Conservation (phyloP, 92 coral and sea anemone species). For the Scolanthus callimorphus region DNA sequence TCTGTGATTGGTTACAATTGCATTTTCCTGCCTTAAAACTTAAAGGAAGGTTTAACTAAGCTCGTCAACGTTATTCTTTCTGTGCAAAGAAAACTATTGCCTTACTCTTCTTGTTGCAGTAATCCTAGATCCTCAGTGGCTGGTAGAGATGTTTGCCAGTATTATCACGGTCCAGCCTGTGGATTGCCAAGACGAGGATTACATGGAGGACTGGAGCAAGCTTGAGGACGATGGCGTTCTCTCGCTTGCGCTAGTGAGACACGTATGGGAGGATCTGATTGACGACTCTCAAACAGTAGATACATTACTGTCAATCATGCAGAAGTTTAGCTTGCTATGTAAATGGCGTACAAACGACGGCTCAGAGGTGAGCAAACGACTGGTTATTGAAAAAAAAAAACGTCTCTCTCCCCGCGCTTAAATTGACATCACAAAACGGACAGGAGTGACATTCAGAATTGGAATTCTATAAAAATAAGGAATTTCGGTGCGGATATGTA, state of each 20-base stretch:
- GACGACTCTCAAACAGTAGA: neutral
- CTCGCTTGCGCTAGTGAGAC: neutral
- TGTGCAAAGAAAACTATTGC: no score
- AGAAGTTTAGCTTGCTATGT: neutral
- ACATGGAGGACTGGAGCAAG: constrained; percentile 8
- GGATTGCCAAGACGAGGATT: constrained; percentile 1
- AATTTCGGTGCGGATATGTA: no score
- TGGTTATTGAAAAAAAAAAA: no score
- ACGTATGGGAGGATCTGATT: constrained; percentile 21
- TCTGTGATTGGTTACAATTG: no score
- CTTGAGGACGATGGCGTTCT: constrained; percentile 39
- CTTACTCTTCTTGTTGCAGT: constrained; percentile 3
- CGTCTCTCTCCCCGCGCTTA: no score
- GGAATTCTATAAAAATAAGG: no score
- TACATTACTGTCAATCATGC: neutral
- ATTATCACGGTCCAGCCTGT: constrained; percentile 45
- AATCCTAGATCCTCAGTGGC: constrained; percentile 55
- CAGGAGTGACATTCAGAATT: no score
- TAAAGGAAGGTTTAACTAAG: no score
- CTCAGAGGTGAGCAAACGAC: no score
- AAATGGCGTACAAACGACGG: neutral
- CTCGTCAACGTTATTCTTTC: no score
- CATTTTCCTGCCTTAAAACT: no score
- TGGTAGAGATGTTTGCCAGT: constrained; percentile 41
- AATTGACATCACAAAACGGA: no score